These are phyloP conservation scores for Parochlus steinenii DNA, from an alignment of 2,888 invertebrate species.

Conservation along the genomic window DNA sequence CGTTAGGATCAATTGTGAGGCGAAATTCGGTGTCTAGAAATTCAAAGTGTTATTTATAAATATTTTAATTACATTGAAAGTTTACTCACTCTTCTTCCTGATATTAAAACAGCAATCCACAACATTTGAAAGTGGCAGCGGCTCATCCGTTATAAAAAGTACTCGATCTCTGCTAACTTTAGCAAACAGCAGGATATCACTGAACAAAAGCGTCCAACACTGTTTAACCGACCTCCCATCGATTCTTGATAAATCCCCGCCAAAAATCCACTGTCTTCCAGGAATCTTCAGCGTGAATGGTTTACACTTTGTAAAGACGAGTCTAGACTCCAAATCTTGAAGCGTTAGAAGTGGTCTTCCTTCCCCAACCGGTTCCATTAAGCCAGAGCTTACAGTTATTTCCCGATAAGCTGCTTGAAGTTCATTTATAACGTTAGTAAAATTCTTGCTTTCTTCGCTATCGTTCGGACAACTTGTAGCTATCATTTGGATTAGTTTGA, in stretches of 20 bases:
- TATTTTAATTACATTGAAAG: slow-evolving; percentile 6
- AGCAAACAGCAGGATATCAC: slow-evolving; percentile 69
- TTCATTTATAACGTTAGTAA: slow-evolving; percentile 28
- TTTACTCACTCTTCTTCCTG: slow-evolving; percentile 54
- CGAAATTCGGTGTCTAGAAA: slow-evolving; percentile 67
- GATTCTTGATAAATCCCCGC: slow-evolving; percentile 66
- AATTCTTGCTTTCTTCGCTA: slow-evolving; percentile 30
- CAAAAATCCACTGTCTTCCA: slow-evolving; percentile 79
- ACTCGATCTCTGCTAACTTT: slow-evolving; percentile 75
- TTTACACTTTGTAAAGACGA: slow-evolving; percentile 83
- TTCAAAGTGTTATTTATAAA: slow-evolving; percentile 10
- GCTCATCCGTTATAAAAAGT: slow-evolving; percentile 75
- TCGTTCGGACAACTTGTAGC: slow-evolving; percentile 29
- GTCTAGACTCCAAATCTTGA: slow-evolving; percentile 69
- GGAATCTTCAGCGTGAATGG: slow-evolving; percentile 71
- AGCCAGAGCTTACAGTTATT: slow-evolving; percentile 64
- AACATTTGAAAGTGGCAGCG: slow-evolving; percentile 57
- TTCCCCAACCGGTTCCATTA: slow-evolving; percentile 74
- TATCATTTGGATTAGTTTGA: slow-evolving; percentile 40
- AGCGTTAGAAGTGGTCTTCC: slow-evolving; percentile 66
- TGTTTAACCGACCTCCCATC: slow-evolving; percentile 68
- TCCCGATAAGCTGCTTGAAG: slow-evolving; percentile 55
- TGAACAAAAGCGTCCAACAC: slow-evolving; percentile 73
- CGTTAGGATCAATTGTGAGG: slow-evolving; percentile 50
- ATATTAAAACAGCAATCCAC: slow-evolving; percentile 74